A percentile compares a stretch with the other conserved stretches of the same genome.
Evolutionary conservation across 2,888 invertebrate genomes (phyloP).

Genomic region (Tubulanus polymorphus): DNA sequence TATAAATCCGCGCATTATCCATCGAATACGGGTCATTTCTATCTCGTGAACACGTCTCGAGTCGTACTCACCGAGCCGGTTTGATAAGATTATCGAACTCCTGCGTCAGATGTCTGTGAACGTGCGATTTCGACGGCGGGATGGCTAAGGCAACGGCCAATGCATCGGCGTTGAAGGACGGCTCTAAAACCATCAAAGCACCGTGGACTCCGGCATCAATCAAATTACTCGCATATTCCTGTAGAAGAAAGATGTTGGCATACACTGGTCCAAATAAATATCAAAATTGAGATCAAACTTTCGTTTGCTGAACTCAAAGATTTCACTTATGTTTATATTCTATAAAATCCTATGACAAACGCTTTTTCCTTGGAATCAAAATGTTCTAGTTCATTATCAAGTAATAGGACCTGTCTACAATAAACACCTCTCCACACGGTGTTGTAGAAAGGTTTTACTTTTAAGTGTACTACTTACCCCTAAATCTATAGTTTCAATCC

Average conservation of each 20-base stretch:
- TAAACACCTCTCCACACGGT: neutral
- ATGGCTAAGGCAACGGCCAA: slow-evolving; percentile 83
- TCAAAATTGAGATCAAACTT: too few species aligned
- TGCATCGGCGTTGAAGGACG: slow-evolving; percentile 89
- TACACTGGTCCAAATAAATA: too few species aligned
- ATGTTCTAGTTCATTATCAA: too few species aligned
- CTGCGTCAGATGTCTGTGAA: slow-evolving; percentile 82
- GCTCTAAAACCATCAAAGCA: slow-evolving; percentile 86
- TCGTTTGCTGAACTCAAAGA: too few species aligned
- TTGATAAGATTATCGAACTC: slow-evolving; percentile 86
- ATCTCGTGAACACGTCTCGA: too few species aligned
- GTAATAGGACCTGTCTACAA: too few species aligned
- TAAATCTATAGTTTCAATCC: slow-evolving; percentile 90
- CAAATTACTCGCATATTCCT: slow-evolving; percentile 86
- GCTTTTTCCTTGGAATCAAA: too few species aligned
- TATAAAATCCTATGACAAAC: too few species aligned
- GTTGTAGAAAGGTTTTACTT: neutral
- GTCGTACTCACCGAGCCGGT: slow-evolving; percentile 76
- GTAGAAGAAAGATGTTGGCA: too few species aligned
- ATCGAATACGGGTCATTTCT: too few species aligned
- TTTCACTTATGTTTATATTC: too few species aligned
- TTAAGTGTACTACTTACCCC: slow-evolving; percentile 53
- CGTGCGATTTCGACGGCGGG: slow-evolving; percentile 88
- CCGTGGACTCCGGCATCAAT: slow-evolving; percentile 92
- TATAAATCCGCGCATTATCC: too few species aligned